These are phyloP conservation scores for Esox lucius DNA, from an alignment of 2,797 vertebrate species.

Conservation along the genomic window DNA sequence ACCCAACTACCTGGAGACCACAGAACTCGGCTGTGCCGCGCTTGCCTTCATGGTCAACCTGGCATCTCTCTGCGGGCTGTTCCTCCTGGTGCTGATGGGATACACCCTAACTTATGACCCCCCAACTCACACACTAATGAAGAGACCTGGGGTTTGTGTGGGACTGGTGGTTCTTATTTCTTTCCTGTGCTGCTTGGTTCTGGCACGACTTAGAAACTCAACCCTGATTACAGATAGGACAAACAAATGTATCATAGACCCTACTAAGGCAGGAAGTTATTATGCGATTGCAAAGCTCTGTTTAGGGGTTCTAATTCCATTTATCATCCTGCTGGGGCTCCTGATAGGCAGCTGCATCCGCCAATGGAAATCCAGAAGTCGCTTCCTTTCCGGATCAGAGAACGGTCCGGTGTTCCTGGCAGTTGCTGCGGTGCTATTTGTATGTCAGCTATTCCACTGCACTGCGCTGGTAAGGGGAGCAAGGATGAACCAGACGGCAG, in stretches of 20 bases:
- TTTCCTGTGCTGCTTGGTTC: conserved; percentile 59
- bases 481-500: background rate
- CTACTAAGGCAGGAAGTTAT: conserved; percentile 41
- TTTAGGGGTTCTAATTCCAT: conserved; percentile 69
- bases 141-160: conserved; percentile 44
- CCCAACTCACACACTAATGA: conserved; percentile 37
- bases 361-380: conserved; percentile 50
- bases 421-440: conserved; percentile 31
- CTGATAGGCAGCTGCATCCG: conserved; percentile 46
- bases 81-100: conserved; percentile 64
- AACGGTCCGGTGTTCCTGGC: conserved; percentile 43
- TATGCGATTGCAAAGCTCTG: conserved; percentile 73
- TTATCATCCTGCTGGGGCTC: conserved; percentile 58
- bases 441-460: conserved; percentile 73
- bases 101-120: conserved; percentile 54
- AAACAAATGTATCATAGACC: conserved; percentile 71
- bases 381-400: conserved; percentile 63
- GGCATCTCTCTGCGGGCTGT: conserved; percentile 66
- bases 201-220: conserved; percentile 60
- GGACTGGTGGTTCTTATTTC: conserved; percentile 53
- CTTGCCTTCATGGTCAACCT: conserved; percentile 79
- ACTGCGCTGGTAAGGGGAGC: conserved; percentile 64
- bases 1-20: conserved; percentile 64
- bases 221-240: conserved; percentile 17
- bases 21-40: conserved; percentile 61